Conservation (phyloP, 2,113 vertebrate genomes). For the Calyptommatus sinebrachiatus region DNA sequence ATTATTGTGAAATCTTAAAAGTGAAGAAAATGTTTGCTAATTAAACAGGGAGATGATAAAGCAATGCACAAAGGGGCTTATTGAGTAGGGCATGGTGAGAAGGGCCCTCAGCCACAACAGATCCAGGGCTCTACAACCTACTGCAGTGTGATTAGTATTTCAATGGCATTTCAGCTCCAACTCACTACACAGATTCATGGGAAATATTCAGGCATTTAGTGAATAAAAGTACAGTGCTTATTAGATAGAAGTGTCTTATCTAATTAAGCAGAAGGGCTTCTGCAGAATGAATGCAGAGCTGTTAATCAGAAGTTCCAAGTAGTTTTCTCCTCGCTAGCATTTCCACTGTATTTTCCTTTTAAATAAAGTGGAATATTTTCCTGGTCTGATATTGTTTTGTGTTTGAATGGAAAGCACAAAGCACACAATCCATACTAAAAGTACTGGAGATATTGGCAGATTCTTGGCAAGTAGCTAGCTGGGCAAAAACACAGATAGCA, state of each 20-base stretch:
- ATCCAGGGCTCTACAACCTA: background rate
- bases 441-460: no score
- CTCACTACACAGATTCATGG: background rate
- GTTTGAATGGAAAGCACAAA: no score
- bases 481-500: no score
- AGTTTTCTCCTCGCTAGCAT: background rate
- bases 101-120: conserved; percentile 15
- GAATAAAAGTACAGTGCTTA: conserved; percentile 11
- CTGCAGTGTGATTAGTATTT: background rate
- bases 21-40: conserved; percentile 27
- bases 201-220: background rate
- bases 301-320: background rate
- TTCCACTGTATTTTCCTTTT: background rate
- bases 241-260: conserved; percentile 1
- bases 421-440: no score
- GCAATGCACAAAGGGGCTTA: conserved; percentile 12
- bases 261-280: conserved; percentile 6
- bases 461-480: no score
- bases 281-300: background rate
- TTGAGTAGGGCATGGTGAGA: background rate
- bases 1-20: conserved; percentile 33
- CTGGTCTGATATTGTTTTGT: no score
- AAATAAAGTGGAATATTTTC: background rate
- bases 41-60: conserved; percentile 19
- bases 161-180: background rate